These are phyloP conservation scores for Orgyia antiqua DNA, from an alignment of 2,888 invertebrate species.

Conservation along the genomic window DNA sequence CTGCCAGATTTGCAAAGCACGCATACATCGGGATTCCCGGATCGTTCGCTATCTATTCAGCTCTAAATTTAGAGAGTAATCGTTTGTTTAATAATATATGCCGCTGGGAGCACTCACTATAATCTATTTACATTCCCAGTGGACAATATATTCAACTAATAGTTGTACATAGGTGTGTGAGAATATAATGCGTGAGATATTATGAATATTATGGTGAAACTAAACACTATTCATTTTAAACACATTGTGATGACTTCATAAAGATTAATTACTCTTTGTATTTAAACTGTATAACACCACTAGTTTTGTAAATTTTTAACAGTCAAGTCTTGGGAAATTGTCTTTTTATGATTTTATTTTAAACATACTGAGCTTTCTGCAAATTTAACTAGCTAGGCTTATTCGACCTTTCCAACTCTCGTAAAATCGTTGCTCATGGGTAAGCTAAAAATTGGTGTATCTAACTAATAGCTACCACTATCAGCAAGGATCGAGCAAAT, in stretches of 20 bases:
- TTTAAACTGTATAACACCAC: no score
- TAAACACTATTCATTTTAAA: constrained; percentile 14
- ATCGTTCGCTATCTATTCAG: constrained; percentile 46
- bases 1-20: constrained; percentile 50
- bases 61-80: constrained; percentile 61
- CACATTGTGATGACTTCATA: constrained; percentile 7
- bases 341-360: no score
- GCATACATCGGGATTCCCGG: constrained; percentile 36
- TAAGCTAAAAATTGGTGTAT: no score
- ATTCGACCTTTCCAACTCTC: no score
- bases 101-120: constrained; percentile 34
- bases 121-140: constrained; percentile 41
- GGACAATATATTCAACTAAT: constrained; percentile 34
- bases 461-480: no score
- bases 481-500: no score
- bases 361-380: no score
- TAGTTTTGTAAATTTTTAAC: no score
- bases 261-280: neutral
- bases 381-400: no score
- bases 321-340: no score
- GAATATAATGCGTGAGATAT: constrained; percentile 18
- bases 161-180: constrained; percentile 12
- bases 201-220: constrained; percentile 14
- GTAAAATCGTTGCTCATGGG: no score
- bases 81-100: constrained; percentile 56